Percentiles rank a stretch among this genome's conserved stretches.
Conservation (phyloP, 2,113 vertebrate species). For the Dinomys branickii region DNA sequence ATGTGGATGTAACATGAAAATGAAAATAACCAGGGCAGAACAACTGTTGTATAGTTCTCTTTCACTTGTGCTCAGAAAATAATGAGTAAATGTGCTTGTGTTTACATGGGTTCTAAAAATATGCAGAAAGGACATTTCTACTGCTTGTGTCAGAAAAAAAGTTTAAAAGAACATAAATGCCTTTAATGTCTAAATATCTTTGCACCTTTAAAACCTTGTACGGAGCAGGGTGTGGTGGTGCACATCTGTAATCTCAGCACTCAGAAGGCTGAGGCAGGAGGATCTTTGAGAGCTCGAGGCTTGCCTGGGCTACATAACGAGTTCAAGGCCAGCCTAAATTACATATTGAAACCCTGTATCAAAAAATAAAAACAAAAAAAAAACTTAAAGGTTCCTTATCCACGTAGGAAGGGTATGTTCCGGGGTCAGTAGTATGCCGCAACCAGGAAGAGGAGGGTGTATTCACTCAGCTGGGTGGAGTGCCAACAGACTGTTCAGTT, state of each 20-base stretch:
- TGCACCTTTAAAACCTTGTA: neutral
- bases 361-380: too few relatives aligned
- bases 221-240: neutral
- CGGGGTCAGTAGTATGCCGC: neutral
- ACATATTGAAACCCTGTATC: too few relatives aligned
- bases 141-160: neutral
- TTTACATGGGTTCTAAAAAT: neutral
- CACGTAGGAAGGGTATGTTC: neutral
- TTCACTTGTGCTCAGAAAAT: neutral
- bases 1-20: neutral
- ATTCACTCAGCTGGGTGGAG: neutral
- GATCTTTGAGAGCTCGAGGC: neutral
- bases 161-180: neutral
- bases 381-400: too few relatives aligned
- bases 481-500: neutral
- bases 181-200: neutral
- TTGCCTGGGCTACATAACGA: neutral
- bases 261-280: neutral
- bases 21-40: neutral
- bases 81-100: neutral
- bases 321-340: neutral
- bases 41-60: neutral
- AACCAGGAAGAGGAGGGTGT: neutral
- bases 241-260: neutral
- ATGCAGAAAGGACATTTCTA: neutral